Evolutionary conservation across 2,888 invertebrate genomes (phyloP), one percentile per base, ranked within the genome.

Genomic region (Euproctis similis): DNA sequence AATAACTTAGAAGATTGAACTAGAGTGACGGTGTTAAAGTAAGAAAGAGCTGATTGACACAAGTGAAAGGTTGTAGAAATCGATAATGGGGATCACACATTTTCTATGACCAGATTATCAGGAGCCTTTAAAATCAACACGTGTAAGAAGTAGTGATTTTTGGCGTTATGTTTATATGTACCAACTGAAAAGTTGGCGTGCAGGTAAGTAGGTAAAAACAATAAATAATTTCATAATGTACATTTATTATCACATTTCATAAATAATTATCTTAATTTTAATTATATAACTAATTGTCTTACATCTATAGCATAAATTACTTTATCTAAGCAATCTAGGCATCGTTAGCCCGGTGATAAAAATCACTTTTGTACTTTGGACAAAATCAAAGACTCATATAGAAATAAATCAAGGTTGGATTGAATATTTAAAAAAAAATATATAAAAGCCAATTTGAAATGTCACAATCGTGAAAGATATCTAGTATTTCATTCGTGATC

Each of bases 211-310:
- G 14, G 14, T 14, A 14, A 12, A 8, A 17, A 13, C 20, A 24
- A 18, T 8, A 23, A 28, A 26, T 24, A 4, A 28, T 7, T 21
- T 44, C 36, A 53, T 59, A 64, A 65, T 63, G 72, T 71, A 73
- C 66, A 69, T 81, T 82, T 81, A 82, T 80, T 84, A 84, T 84
- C 84, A 84, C 84, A 82, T 74, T 78, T 59, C 67, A 78, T 80
- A 81, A 80, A 82, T 80, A 81, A 80, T 80, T 80, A 60, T 60
- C 71, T 77, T 64, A 67, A 64, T 61, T 71, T 56, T 52, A 59
- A 59, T 65, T 43, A 42, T 16, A 24, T 45, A 57, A 53, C 73
- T 77, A 74, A 65, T 60, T 35, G 35, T n/a, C 71, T 72, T 75
- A 77, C 25, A 53, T 46, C 71, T 80, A 77, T 52, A 49, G 38